Conservation (phyloP, 2,797 vertebrate genomes). For the Darevskia nairensis region DNA sequence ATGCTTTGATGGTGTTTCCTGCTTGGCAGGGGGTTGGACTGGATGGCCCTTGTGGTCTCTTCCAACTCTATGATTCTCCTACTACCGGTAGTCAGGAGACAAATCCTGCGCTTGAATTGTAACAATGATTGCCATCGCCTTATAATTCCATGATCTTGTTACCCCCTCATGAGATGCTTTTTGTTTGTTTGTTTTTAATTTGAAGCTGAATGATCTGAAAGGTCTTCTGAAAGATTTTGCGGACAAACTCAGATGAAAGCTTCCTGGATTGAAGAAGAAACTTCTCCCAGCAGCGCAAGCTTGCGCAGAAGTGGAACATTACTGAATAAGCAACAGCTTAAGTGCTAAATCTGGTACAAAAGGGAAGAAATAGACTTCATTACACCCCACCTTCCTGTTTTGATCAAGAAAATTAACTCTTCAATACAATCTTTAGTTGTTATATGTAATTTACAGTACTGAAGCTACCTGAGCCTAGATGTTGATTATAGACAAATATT, state of each 20-base stretch:
- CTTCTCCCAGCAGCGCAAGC: constrained; percentile 44
- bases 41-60: too few species aligned
- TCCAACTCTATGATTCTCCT: too few species aligned
- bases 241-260: constrained; percentile 69
- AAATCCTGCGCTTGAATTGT: neutral
- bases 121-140: neutral
- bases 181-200: constrained; percentile 21
- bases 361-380: neutral
- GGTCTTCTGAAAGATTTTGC: constrained; percentile 79
- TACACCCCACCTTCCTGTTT: neutral
- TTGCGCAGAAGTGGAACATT: neutral
- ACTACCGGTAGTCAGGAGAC: neutral
- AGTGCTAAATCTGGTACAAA: neutral
- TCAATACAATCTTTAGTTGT: neutral
- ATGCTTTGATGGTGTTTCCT: too few species aligned
- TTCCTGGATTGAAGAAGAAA: constrained; percentile 29
- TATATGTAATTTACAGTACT: neutral
- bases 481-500: neutral
- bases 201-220: constrained; percentile 78
- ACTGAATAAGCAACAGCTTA: neutral
- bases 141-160: neutral
- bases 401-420: neutral
- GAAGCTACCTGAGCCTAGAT: neutral
- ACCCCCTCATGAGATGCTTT: neutral
- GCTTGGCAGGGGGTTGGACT: too few species aligned